These are phyloP conservation scores for Lepus oiostolus DNA, from an alignment of 2,797 vertebrate species.

Conservation along the genomic window DNA sequence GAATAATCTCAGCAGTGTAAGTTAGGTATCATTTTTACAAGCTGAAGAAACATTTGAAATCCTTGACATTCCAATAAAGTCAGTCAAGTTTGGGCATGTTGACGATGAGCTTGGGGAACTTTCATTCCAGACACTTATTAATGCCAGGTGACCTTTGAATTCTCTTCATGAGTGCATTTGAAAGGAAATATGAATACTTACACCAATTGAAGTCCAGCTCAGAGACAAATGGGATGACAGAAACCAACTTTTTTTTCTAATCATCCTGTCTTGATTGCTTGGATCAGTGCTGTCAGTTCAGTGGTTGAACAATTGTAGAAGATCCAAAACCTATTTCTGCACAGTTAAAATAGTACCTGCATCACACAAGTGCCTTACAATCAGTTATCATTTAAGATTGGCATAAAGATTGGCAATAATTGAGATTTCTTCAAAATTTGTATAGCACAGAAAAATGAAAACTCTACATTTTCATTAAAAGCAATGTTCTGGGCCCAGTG, in stretches of 20 bases:
- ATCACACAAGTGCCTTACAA: background rate
- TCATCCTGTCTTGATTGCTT: background rate
- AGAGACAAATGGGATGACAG: background rate
- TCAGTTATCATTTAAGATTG: background rate
- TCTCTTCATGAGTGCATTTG: background rate
- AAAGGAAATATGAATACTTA: conserved; percentile 1
- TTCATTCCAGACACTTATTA: background rate
- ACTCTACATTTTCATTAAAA: too few relatives aligned
- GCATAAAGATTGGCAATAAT: background rate
- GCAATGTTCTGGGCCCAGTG: too few relatives aligned
- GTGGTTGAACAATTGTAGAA: background rate
- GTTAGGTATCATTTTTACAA: background rate
- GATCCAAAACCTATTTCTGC: background rate
- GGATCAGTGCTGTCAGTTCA: background rate
- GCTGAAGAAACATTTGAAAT: background rate
- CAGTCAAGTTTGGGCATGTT: background rate
- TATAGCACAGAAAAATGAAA: background rate
- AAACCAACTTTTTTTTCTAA: background rate
- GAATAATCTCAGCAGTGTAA: background rate
- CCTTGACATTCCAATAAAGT: background rate
- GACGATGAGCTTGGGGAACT: background rate
- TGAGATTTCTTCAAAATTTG: background rate
- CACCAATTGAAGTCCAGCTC: background rate
- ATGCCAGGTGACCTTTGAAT: background rate
- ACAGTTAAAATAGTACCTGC: background rate